These are phyloP conservation scores for Tanypteryx hageni DNA, from an alignment of 2,888 invertebrate genomes.

Conservation along the genomic window DNA sequence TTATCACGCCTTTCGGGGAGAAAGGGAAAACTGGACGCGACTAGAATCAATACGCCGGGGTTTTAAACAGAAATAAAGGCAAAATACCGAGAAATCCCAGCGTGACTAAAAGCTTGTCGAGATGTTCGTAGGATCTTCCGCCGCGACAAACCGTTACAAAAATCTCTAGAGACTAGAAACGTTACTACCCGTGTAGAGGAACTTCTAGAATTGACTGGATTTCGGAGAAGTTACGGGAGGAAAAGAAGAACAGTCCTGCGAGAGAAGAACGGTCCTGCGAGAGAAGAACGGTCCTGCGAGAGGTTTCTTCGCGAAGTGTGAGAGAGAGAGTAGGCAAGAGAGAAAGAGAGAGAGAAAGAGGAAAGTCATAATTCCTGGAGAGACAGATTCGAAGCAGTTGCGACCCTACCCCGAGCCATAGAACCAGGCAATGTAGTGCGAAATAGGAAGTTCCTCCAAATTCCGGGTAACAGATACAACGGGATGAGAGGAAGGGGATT, in stretches of 20 bases:
- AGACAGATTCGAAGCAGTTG: not conserved
- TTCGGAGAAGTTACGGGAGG: no score
- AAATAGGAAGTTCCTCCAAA: slow-evolving; percentile 5
- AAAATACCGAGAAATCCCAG: no score
- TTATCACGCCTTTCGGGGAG: not conserved
- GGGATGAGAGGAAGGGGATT: not conserved
- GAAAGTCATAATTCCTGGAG: not conserved
- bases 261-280: not conserved
- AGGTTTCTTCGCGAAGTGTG: not conserved
- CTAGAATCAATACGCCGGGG: no score
- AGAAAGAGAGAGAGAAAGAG: not conserved
- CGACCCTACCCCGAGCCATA: not conserved
- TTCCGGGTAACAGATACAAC: not conserved
- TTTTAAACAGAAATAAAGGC: no score
- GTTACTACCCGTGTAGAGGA: no score
- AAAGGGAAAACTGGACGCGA: no score
- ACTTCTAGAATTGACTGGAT: no score
- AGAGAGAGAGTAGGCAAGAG: not conserved
- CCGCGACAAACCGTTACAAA: no score
- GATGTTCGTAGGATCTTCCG: no score
- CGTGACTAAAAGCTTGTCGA: no score
- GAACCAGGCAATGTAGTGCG: slow-evolving; percentile 2
- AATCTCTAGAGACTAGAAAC: no score
- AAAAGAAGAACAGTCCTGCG: not conserved
- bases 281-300: not conserved